Percentiles rank a stretch among this genome's conserved stretches.
These are phyloP conservation scores for Cyrtonyx montezumae DNA, from an alignment of 2,113 vertebrate species.

Conservation along the genomic window DNA sequence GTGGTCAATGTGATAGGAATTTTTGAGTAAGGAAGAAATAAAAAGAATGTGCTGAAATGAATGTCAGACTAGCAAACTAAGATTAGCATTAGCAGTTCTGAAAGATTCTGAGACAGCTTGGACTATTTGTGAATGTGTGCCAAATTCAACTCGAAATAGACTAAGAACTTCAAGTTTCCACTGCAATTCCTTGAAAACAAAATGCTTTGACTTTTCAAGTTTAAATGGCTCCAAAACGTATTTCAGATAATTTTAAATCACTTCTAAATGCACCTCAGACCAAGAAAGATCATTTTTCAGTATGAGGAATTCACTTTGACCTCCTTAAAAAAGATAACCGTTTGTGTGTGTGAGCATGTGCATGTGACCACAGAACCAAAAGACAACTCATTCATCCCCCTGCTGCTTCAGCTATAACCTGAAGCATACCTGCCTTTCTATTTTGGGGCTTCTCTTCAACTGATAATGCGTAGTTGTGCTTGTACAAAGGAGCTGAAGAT, in stretches of 20 bases:
- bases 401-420: neutral
- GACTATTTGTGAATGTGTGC: neutral
- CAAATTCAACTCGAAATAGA: slow-evolving; percentile 3
- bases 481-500: neutral
- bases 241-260: neutral
- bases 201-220: neutral
- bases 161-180: neutral
- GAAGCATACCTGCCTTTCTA: neutral
- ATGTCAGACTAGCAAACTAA: neutral
- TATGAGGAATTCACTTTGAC: neutral
- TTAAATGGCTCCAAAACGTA: neutral
- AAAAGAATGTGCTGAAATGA: neutral
- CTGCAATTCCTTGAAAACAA: neutral
- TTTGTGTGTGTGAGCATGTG: neutral
- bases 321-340: neutral
- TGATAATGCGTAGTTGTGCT: neutral
- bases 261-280: neutral
- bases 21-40: neutral
- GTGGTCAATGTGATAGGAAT: neutral
- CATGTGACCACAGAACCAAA: neutral
- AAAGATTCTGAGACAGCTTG: neutral
- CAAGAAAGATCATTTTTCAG: neutral
- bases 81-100: neutral
- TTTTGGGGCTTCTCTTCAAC: neutral
- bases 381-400: neutral